These are phyloP conservation scores for Trichomycterus rosablanca DNA, from an alignment of 2,113 vertebrate species.

Conservation along the genomic window DNA sequence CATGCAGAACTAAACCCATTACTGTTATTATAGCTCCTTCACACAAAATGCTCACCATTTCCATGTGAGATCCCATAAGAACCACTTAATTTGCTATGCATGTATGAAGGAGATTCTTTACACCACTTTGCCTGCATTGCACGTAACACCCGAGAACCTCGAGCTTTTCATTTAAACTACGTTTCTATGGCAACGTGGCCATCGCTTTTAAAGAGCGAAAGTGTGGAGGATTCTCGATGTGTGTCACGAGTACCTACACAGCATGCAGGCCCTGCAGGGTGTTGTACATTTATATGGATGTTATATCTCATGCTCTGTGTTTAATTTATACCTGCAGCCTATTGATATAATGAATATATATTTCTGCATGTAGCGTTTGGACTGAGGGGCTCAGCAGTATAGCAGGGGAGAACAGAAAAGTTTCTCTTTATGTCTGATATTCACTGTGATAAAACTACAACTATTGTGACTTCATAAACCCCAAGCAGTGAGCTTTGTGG, in stretches of 20 bases:
- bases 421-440: neutral
- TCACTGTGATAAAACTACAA: too few species aligned
- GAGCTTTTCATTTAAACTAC: slow-evolving; percentile 46
- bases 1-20: neutral
- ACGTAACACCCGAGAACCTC: slow-evolving; percentile 39
- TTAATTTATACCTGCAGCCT: slow-evolving; percentile 24
- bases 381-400: too few species aligned
- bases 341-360: too few species aligned
- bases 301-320: neutral
- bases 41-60: neutral
- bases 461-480: too few species aligned
- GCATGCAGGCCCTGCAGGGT: slow-evolving; percentile 14
- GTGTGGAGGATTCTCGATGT: slow-evolving; percentile 53
- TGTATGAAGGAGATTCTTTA: slow-evolving; percentile 41
- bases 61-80: slow-evolving; percentile 24
- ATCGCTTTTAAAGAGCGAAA: slow-evolving; percentile 47
- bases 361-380: too few species aligned
- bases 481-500: too few species aligned
- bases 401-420: too few species aligned
- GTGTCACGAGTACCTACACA: slow-evolving; percentile 39
- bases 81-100: slow-evolving; percentile 35
- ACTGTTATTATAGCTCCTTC: too few species aligned
- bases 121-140: slow-evolving; percentile 45
- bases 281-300: slow-evolving; percentile 15
- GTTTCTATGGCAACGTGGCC: slow-evolving; percentile 63